A percentile compares a stretch with the other conserved stretches of the same genome.
These are phyloP conservation scores for Capitulum mitella DNA, from an alignment of 2,888 invertebrate genomes.

Conservation along the genomic window DNA sequence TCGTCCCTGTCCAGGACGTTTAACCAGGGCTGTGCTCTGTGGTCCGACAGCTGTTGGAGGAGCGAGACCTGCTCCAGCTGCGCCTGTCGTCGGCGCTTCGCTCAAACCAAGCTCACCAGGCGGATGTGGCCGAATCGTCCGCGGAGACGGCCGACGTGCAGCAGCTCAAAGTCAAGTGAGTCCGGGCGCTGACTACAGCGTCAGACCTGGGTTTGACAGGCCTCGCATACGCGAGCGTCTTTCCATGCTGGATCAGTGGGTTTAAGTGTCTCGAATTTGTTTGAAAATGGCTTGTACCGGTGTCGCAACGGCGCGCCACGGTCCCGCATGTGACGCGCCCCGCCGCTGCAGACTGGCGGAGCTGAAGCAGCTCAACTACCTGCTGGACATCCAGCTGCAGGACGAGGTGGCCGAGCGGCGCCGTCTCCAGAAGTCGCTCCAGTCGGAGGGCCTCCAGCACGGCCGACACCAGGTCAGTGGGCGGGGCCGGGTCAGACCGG, in stretches of 20 bases:
- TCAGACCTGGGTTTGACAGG: too few species aligned
- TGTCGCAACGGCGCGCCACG: too few species aligned
- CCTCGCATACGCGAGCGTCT: too few species aligned
- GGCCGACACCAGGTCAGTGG: neutral
- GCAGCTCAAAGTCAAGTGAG: conserved; percentile 5
- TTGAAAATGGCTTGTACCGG: too few species aligned
- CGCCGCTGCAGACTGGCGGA: conserved; percentile 56
- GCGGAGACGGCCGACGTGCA: neutral
- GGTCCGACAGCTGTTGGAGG: conserved; percentile 58
- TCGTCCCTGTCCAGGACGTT: too few species aligned
- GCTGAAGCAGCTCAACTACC: conserved; percentile 64
- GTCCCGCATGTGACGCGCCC: too few species aligned
- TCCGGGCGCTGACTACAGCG: too few species aligned
- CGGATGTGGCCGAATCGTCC: neutral
- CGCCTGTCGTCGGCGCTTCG: conserved; percentile 72
- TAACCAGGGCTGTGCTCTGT: too few species aligned
- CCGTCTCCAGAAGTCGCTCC: conserved; percentile 61
- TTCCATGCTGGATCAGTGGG: too few species aligned
- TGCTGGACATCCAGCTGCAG: conserved; percentile 63
- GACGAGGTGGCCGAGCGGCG: conserved; percentile 69
- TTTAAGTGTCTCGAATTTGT: too few species aligned
- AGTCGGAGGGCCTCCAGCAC: neutral
- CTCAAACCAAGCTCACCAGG: conserved; percentile 51
- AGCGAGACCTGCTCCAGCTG: conserved; percentile 74
- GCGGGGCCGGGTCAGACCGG: neutral